These are phyloP conservation scores for Trididemnum miniatum DNA, from an alignment of 23 tunicate species.

Conservation along the genomic window DNA sequence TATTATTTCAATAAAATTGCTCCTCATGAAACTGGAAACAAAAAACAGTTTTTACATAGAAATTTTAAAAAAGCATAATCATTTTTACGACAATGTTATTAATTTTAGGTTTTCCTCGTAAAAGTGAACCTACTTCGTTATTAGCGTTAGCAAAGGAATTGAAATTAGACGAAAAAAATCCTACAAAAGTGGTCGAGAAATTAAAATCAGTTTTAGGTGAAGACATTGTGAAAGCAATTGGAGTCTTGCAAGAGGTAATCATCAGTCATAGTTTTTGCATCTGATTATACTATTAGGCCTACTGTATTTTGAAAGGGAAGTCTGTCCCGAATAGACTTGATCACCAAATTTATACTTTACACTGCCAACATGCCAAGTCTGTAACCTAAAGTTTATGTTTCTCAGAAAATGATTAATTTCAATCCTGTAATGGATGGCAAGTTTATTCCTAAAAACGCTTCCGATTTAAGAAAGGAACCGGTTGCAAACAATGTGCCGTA, in stretches of 20 bases:
- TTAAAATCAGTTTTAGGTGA: neutral
- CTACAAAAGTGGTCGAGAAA: neutral
- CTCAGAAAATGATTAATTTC: neutral
- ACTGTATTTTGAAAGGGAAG: no score
- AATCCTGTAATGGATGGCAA: constrained; percentile 35
- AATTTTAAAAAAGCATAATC: no score
- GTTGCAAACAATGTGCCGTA: constrained; percentile 44
- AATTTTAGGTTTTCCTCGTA: neutral
- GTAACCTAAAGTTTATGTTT: no score
- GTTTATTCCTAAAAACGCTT: constrained; percentile 21
- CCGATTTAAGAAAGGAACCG: neutral
- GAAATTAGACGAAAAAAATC: constrained; percentile 27
- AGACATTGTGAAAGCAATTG: neutral
- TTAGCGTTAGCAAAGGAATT: neutral
- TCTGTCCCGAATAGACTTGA: no score
- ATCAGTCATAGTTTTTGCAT: no score
- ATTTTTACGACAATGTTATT: no score
- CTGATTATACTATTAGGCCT: no score
- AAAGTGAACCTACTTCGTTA: neutral
- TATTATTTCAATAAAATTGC: no score
- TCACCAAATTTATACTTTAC: no score
- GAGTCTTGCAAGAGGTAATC: neutral
- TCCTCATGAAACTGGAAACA: no score
- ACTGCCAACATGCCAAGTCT: no score
- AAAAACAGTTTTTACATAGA: no score